Conservation (phyloP, 2,888 invertebrate species). For the Perithous albicinctus region DNA sequence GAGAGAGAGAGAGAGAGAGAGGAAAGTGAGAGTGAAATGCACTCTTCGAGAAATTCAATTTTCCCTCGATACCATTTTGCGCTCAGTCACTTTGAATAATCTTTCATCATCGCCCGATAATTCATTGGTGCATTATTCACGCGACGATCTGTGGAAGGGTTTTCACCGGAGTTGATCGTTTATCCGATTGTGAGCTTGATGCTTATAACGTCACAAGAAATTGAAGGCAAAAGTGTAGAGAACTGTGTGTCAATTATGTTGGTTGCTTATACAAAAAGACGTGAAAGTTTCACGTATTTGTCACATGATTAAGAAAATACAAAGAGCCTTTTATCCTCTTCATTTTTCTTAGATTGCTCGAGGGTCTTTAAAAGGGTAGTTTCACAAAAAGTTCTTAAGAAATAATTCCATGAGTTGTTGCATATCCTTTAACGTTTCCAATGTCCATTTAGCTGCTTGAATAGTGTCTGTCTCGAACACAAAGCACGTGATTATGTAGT, state of each 20-base stretch:
- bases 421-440: no score
- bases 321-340: no score
- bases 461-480: not conserved
- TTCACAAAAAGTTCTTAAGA: no score
- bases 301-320: slow-evolving; percentile 9
- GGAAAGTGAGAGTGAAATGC: no score
- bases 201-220: slow-evolving; percentile 6
- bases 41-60: slow-evolving; percentile 45
- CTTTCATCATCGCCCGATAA: no score
- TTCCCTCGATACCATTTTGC: slow-evolving; percentile 21
- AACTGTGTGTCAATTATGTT: not conserved
- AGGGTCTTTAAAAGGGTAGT: no score
- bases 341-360: no score
- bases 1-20: not conserved
- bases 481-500: not conserved
- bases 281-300: not conserved
- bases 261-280: not conserved
- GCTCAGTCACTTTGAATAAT: slow-evolving; percentile 35
- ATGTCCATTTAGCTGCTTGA: no score
- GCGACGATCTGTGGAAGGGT: slow-evolving; percentile 32
- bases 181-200: not conserved
- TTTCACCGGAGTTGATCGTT: not conserved
- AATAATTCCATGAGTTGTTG: no score
- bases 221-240: not conserved
- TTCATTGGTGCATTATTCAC: no score